A percentile compares a stretch with the other conserved stretches of the same genome.
Conservation (phyloP, 2,113 vertebrate species). For the Andinoacara biseriatus region DNA sequence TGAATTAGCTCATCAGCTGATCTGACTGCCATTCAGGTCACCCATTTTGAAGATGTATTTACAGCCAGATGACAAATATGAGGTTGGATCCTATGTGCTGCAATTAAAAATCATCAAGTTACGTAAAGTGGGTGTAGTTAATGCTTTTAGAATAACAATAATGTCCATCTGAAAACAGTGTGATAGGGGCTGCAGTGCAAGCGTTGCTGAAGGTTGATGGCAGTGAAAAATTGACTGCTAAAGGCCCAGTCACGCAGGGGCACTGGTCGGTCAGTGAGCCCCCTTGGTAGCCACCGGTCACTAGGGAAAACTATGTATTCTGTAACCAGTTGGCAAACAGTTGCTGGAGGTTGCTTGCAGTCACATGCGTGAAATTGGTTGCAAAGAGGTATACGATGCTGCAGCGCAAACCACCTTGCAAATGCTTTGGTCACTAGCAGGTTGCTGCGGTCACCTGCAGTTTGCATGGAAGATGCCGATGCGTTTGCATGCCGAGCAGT, state of each 20-base stretch:
- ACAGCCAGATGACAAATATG: constrained; percentile 25
- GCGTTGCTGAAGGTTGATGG: no score
- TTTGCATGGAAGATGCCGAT: not conserved
- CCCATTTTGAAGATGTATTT: constrained; percentile 40
- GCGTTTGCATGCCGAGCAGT: not conserved
- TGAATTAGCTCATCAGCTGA: constrained; percentile 45
- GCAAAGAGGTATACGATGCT: not conserved
- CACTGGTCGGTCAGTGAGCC: not conserved
- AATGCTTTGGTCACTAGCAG: not conserved
- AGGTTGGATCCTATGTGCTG: not conserved
- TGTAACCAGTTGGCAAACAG: not conserved
- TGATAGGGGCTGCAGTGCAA: not conserved
- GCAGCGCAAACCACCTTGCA: not conserved
- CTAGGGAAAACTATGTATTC: not conserved
- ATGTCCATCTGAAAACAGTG: not conserved
- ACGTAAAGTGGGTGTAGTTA: not conserved
- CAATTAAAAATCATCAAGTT: not conserved
- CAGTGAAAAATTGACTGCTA: not conserved
- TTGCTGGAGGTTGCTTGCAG: not conserved
- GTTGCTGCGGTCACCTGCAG: not conserved
- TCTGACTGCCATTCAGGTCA: constrained; percentile 18
- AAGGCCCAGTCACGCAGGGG: not conserved
- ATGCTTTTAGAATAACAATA: not conserved
- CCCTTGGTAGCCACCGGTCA: not conserved
- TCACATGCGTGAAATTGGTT: not conserved